Evolutionary conservation across 2,888 invertebrate genomes (phyloP).

Genomic region (Ophioninae sp.): DNA sequence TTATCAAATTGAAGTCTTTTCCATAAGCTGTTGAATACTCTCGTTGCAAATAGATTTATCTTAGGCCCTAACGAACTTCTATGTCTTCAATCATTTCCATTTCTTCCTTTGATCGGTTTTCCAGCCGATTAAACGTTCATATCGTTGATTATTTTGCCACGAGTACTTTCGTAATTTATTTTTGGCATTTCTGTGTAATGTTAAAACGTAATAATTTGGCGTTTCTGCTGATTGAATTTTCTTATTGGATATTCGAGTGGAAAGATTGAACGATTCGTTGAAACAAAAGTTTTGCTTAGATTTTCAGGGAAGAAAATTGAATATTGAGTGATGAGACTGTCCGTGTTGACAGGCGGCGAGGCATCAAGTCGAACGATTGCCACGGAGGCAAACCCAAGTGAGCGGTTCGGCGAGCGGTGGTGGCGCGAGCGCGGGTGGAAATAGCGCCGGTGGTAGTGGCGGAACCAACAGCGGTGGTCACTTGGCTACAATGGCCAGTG

Average conservation of each 20-base stretch:
- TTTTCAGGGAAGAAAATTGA: neutral
- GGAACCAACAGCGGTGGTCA: constrained; percentile 73
- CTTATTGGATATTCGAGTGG: neutral
- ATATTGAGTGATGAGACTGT: constrained; percentile 6
- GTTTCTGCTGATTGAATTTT: neutral
- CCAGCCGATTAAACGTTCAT: neutral
- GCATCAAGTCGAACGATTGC: constrained; percentile 94
- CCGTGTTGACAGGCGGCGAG: constrained; percentile 85
- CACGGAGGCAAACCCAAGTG: constrained; percentile 90
- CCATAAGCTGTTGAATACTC: neutral
- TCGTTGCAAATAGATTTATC: neutral
- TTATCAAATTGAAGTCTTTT: neutral
- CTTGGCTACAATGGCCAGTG: constrained; percentile 77
- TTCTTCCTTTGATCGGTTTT: neutral
- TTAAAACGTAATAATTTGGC: neutral
- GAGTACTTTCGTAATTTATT: neutral
- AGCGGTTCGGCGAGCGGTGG: constrained; percentile 81
- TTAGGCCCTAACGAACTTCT: neutral
- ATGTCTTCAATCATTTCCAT: neutral
- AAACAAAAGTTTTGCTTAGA: neutral
- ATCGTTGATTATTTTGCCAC: neutral
- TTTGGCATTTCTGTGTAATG: neutral
- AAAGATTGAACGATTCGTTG: neutral
- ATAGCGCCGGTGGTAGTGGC: constrained; percentile 63
- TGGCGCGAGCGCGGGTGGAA: constrained; percentile 77